phyloP scores from a whole-genome alignment of 53 echinoderm and acorn worm genomes.

The Mesocentrotus franciscanus region DNA sequence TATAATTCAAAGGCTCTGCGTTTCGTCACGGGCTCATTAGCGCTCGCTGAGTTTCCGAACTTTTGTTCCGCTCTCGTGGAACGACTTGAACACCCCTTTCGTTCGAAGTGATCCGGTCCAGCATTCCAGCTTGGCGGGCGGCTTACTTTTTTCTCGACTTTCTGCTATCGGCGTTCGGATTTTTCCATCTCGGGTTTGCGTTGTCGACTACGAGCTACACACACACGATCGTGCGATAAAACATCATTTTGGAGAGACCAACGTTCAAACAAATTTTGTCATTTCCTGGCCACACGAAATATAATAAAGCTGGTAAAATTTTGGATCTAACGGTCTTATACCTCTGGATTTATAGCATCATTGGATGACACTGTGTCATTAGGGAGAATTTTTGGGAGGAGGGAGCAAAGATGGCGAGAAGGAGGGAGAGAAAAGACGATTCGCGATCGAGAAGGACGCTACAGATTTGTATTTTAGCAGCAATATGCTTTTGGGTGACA shows the following conservation, averaged over 20 bases:
- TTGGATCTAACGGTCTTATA: slow-evolving; percentile 32
- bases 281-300: slow-evolving; percentile 12
- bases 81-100: slow-evolving; percentile 37
- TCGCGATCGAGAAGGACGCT: slow-evolving; percentile 36
- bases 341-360: slow-evolving; percentile 32
- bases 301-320: neutral
- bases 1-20: slow-evolving; percentile 34
- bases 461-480: slow-evolving; percentile 32
- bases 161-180: slow-evolving; percentile 33
- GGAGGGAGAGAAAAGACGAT: slow-evolving; percentile 17
- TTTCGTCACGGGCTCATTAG: slow-evolving; percentile 65
- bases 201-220: slow-evolving; percentile 10
- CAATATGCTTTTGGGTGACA: slow-evolving; percentile 19
- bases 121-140: slow-evolving; percentile 69
- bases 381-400: neutral
- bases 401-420: slow-evolving; percentile 62
- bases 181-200: slow-evolving; percentile 53
- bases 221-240: slow-evolving; percentile 36
- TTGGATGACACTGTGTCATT: slow-evolving; percentile 27
- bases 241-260: slow-evolving; percentile 18
- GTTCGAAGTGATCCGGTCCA: slow-evolving; percentile 37
- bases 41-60: neutral
- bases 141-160: slow-evolving; percentile 37
- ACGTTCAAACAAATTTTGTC: neutral
- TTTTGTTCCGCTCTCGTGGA: slow-evolving; percentile 1